Evolutionary conservation across 2,888 invertebrate genomes (phyloP), one percentile per base, ranked within the genome.

Genomic region (Melanostoma mellinum): DNA sequence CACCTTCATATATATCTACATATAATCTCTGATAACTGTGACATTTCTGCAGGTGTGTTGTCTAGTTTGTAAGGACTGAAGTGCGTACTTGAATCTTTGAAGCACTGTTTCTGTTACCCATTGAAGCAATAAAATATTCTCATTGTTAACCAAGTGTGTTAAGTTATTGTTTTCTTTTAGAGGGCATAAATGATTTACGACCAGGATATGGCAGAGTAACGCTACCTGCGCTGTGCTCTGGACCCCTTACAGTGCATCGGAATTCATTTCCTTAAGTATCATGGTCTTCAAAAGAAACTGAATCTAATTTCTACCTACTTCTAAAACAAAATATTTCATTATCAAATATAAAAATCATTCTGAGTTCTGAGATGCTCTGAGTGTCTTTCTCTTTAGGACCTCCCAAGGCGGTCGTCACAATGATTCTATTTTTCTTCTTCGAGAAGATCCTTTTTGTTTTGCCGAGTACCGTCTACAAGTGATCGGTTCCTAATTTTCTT

Each of bases 51-150:
- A 77, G 76, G 81, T 81, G 76, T 55, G 71, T 30, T 32, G 44
- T 9, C n/a, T 32, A 6, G 9, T n/a, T 20, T 46, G n/a, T 2
- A 10, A 1, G 35, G 10, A 46, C 46, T 63, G 38, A 44, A 79
- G 74, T 75, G 55, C 56, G 52, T 72, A 82, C 81, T 82, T 77
- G 67, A 82, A 68, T 65, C 68, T 20, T 48, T 72, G 38, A 76
- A 81, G 81, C 53, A 71, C 36, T 46, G 40, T 38, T 38, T 63
- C 36, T 46, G 40, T 38, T 38, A 72, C 48, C 50, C 6, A 76
- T 63, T 63, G 67, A 72, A 72, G 67, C 46, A 73, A 73, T 82
- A 82, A 82, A 77, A 82, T 58, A 48, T 50, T 69, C 56, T 65
- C 82, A 65, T 73, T 82, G 78, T 82, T 65, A 53, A 9, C 32